A percentile compares a stretch with the other conserved stretches of the same genome.
Conservation (phyloP, 2,888 invertebrate species). For the Agriopis leucophaearia region DNA sequence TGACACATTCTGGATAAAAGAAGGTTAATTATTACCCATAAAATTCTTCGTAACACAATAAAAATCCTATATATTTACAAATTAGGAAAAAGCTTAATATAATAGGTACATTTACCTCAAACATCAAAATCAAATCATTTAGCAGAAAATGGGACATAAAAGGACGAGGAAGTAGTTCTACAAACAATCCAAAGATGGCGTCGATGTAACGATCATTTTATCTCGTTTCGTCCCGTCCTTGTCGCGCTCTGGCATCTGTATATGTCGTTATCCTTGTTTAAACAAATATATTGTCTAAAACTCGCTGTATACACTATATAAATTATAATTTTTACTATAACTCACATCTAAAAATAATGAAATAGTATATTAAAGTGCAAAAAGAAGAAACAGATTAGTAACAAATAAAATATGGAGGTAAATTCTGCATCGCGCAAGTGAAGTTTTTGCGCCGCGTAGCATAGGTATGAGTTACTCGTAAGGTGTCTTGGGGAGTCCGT, state of each 20-base stretch:
- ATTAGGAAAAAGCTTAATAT: too few relatives aligned
- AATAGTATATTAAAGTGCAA: slow-evolving; percentile 22
- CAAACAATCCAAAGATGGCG: slow-evolving; percentile 54
- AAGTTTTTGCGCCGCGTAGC: slow-evolving; percentile 44
- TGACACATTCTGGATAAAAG: too few relatives aligned
- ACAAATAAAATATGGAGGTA: background rate
- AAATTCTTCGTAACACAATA: too few relatives aligned
- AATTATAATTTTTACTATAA: background rate
- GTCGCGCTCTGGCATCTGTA: slow-evolving; percentile 12
- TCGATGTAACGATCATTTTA: slow-evolving; percentile 25
- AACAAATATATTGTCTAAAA: slow-evolving; percentile 23
- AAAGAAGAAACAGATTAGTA: slow-evolving; percentile 19
- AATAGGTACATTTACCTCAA: background rate
- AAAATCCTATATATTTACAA: too few relatives aligned
- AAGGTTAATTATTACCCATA: too few relatives aligned
- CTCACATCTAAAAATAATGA: slow-evolving; percentile 20
- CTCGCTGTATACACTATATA: background rate
- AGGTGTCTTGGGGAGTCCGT: slow-evolving; percentile 55
- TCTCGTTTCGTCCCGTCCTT: slow-evolving; percentile 32
- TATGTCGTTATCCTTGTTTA: slow-evolving; percentile 45
- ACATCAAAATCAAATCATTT: background rate
- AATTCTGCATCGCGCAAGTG: slow-evolving; percentile 54
- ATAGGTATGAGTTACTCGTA: slow-evolving; percentile 46
- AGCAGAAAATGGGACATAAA: background rate
- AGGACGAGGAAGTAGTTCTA: slow-evolving; percentile 19